These are phyloP conservation scores for Helarctos malayanus DNA, from an alignment of 2,797 vertebrate species.

Conservation along the genomic window DNA sequence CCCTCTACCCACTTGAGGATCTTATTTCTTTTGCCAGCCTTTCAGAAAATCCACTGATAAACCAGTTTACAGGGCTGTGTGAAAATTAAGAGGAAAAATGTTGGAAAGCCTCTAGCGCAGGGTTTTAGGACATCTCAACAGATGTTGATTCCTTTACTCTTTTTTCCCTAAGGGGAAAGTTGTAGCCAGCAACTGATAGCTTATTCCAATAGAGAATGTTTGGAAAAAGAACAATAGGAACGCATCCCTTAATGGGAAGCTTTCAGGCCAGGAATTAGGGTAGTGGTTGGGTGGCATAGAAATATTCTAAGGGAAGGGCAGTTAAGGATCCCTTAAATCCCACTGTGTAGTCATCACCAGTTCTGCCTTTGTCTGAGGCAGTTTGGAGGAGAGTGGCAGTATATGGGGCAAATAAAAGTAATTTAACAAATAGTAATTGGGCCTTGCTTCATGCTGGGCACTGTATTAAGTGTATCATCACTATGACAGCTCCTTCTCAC, in stretches of 20 bases:
- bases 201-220: slow-evolving; percentile 28
- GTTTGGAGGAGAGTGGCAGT: neutral
- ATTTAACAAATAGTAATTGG: neutral
- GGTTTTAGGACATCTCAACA: neutral
- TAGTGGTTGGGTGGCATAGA: neutral
- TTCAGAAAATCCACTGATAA: neutral
- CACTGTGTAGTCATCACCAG: neutral
- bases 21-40: neutral
- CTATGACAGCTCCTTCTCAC: neutral
- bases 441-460: neutral
- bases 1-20: neutral
- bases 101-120: neutral
- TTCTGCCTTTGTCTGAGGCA: neutral
- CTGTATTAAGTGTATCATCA: neutral
- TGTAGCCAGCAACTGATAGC: neutral
- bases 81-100: neutral
- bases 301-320: neutral
- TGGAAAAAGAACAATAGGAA: neutral
- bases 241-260: neutral
- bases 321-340: neutral
- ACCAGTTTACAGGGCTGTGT: neutral
- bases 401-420: neutral
- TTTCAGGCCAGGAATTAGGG: slow-evolving; percentile 9
- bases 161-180: neutral
- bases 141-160: neutral